phyloP scores from a whole-genome alignment of 2,797 vertebrate genomes.

The Acanthornis magna region DNA sequence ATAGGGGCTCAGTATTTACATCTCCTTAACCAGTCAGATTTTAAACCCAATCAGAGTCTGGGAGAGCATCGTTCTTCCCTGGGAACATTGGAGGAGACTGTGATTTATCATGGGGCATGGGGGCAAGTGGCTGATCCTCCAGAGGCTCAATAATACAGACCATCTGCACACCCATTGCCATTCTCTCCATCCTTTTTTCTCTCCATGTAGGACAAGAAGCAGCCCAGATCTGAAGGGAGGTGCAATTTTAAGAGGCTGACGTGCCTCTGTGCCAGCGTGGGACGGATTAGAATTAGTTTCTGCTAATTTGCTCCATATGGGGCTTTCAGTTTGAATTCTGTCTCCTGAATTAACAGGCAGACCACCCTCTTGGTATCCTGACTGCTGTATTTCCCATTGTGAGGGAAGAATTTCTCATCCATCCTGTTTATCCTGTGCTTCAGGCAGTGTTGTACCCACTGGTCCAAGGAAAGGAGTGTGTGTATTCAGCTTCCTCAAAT shows the following conservation, averaged over 20 bases:
- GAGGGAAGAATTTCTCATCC: background rate
- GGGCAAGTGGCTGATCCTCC: constrained; percentile 54
- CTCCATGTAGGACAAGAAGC: background rate
- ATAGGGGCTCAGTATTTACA: constrained; percentile 4
- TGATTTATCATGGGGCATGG: constrained; percentile 65
- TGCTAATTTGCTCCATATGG: constrained; percentile 67
- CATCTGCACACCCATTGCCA: constrained; percentile 42
- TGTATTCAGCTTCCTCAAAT: background rate
- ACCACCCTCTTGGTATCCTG: constrained; percentile 42
- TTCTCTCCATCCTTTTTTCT: background rate
- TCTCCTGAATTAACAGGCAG: constrained; percentile 27
- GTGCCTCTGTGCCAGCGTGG: constrained; percentile 44
- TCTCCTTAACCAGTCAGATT: background rate
- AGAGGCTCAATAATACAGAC: constrained; percentile 59
- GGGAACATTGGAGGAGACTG: constrained; percentile 19
- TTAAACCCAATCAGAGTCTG: background rate
- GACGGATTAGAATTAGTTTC: constrained; percentile 59
- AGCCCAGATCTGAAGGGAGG: constrained; percentile 45
- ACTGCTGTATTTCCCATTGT: background rate
- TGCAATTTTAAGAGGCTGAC: background rate
- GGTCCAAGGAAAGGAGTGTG: background rate
- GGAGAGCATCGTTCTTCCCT: background rate
- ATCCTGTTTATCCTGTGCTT: background rate
- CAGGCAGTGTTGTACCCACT: accelerated
- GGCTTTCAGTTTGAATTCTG: constrained; percentile 62